A percentile compares a stretch with the other conserved stretches of the same genome.
These are phyloP conservation scores for Carcina quercana DNA, from an alignment of 2,888 invertebrate genomes.

Conservation along the genomic window DNA sequence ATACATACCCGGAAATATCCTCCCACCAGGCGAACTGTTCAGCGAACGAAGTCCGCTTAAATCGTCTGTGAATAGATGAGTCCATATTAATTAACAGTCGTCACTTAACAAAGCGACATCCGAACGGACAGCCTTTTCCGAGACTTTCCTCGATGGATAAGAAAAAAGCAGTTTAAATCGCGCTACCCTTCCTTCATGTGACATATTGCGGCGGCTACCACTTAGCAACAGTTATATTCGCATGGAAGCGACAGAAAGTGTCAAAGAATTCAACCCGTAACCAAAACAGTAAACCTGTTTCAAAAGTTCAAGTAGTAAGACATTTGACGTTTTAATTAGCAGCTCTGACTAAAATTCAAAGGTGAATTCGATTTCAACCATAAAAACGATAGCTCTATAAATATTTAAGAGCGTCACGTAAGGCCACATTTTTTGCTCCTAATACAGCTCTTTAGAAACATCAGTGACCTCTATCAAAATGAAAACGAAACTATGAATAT, in stretches of 20 bases:
- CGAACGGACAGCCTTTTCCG: too few relatives aligned
- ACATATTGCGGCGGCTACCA: too few relatives aligned
- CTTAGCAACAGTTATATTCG: too few relatives aligned
- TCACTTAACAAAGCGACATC: too few relatives aligned
- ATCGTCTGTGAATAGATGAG: too few relatives aligned
- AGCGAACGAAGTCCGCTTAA: too few relatives aligned
- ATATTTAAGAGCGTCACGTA: not conserved
- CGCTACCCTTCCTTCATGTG: too few relatives aligned
- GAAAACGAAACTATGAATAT: conserved; percentile 35
- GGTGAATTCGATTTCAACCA: not conserved
- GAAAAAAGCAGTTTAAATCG: too few relatives aligned
- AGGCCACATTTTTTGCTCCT: not conserved
- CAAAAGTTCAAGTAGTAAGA: conserved; percentile 1
- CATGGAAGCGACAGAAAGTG: conserved; percentile 1
- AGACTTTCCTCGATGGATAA: too few relatives aligned
- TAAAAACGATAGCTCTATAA: not conserved
- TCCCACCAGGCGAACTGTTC: too few relatives aligned
- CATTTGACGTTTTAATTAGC: conserved; percentile 3
- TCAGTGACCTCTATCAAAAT: not conserved
- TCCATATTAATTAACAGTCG: too few relatives aligned
- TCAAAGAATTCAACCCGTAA: not conserved
- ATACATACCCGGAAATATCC: too few relatives aligned
- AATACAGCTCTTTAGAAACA: conserved; percentile 1
- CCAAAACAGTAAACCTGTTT: conserved; percentile 1
- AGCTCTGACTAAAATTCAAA: not conserved